A percentile compares a stretch with the other conserved stretches of the same genome.
Conservation (phyloP, 2,113 vertebrate genomes). For the Climacteris rufus region DNA sequence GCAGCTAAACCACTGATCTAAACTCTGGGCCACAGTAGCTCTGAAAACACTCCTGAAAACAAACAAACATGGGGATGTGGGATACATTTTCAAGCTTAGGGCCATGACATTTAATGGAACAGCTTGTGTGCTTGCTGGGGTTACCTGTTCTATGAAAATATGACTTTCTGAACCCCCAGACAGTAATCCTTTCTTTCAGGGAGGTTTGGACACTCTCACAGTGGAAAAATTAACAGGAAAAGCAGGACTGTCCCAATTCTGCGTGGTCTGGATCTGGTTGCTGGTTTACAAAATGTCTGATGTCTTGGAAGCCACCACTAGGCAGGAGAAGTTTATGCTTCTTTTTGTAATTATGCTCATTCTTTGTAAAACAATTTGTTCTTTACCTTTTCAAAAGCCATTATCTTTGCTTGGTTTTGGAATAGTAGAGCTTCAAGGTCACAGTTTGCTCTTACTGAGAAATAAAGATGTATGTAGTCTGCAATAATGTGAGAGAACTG, state of each 20-base stretch:
- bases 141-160: conserved; percentile 4
- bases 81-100: not conserved
- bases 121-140: not conserved
- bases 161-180: conserved; percentile 14
- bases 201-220: not conserved
- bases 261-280: not conserved
- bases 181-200: conserved; percentile 34
- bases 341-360: not conserved
- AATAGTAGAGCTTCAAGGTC: not conserved
- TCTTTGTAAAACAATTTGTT: not conserved
- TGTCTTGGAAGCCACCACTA: not conserved
- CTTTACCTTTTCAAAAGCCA: not conserved
- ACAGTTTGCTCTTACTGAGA: not conserved
- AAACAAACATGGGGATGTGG: not conserved
- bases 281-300: conserved; percentile 25
- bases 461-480: not conserved
- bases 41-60: not conserved
- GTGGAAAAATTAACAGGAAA: conserved; percentile 49
- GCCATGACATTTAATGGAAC: not conserved
- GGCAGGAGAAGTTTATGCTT: not conserved
- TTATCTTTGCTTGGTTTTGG: not conserved
- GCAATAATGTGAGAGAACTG: not conserved
- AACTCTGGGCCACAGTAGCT: not conserved
- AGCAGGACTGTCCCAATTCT: not conserved
- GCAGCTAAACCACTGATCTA: not conserved